Percentiles rank a stretch among this genome's conserved stretches.
Evolutionary conservation across 2,797 vertebrate genomes (phyloP).

Genomic region (Bryconaethiops microstoma): DNA sequence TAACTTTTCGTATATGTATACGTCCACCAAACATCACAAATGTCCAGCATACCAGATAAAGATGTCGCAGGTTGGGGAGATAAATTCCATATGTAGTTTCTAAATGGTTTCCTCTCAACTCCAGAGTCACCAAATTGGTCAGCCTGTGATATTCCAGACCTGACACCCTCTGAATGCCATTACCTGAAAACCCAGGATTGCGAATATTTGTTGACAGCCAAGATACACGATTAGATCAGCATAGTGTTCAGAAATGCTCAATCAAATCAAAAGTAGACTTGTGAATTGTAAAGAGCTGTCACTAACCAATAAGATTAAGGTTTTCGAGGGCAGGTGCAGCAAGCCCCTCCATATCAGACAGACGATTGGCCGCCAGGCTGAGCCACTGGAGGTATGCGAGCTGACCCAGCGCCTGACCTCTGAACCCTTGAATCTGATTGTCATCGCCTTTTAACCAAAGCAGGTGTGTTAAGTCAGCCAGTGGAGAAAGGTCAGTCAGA

Average conservation of each 20-base stretch:
- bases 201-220: neutral
- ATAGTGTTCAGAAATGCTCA: neutral
- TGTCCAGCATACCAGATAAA: constrained; percentile 83
- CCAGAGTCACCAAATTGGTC: constrained; percentile 82
- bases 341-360: constrained; percentile 79
- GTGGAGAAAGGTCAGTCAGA: constrained; percentile 83
- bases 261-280: neutral
- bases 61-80: constrained; percentile 82
- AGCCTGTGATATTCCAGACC: constrained; percentile 77
- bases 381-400: constrained; percentile 87
- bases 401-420: constrained; percentile 76
- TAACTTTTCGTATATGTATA: neutral
- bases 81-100: constrained; percentile 83
- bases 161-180: constrained; percentile 76
- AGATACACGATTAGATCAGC: neutral
- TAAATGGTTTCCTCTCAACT: constrained; percentile 86
- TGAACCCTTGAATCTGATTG: constrained; percentile 76
- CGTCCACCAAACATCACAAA: neutral
- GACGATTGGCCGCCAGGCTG: constrained; percentile 83
- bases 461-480: constrained; percentile 84
- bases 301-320: constrained; percentile 87
- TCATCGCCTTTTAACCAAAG: constrained; percentile 90
- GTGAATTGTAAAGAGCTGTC: neutral
- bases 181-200: constrained; percentile 74
- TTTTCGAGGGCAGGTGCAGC: constrained; percentile 78